Conservation (phyloP, 2,888 invertebrate species). For the Hyalella azteca region DNA sequence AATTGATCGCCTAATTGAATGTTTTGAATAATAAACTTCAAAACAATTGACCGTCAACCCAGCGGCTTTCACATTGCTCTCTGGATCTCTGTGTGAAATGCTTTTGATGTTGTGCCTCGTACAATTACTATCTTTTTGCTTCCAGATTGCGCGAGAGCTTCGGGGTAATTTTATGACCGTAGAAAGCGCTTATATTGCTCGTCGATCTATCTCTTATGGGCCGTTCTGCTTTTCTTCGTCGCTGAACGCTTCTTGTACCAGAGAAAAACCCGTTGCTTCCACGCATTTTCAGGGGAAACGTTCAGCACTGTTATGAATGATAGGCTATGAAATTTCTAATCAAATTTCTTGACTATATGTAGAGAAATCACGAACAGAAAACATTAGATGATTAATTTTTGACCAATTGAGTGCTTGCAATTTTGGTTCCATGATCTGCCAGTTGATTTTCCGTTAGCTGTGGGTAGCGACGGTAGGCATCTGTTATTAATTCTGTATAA, state of each 20-base stretch:
- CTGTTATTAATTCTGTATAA: no score
- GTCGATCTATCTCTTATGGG: not conserved
- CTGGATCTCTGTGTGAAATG: not conserved
- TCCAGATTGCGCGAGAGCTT: not conserved
- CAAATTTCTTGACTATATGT: no score
- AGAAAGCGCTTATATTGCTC: constrained; percentile 22
- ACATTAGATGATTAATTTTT: no score
- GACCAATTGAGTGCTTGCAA: no score
- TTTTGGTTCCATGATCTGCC: no score
- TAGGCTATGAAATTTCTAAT: no score
- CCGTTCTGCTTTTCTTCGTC: not conserved
- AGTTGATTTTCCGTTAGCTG: no score
- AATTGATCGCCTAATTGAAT: constrained; percentile 30
- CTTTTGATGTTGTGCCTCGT: not conserved
- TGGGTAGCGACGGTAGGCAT: no score
- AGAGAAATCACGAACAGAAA: no score
- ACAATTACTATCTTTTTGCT: not conserved
- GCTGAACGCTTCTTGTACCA: not conserved
- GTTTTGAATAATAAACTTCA: constrained; percentile 33
- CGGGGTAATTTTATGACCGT: not conserved
- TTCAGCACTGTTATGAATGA: no score
- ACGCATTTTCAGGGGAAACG: not conserved
- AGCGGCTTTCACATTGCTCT: not conserved
- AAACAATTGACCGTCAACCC: constrained; percentile 27
- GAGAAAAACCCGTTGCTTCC: not conserved